Percentiles rank a stretch among this genome's conserved stretches.
These are phyloP conservation scores for Luehdorfia chinensis DNA, from an alignment of 1,140 invertebrate species.

Conservation along the genomic window DNA sequence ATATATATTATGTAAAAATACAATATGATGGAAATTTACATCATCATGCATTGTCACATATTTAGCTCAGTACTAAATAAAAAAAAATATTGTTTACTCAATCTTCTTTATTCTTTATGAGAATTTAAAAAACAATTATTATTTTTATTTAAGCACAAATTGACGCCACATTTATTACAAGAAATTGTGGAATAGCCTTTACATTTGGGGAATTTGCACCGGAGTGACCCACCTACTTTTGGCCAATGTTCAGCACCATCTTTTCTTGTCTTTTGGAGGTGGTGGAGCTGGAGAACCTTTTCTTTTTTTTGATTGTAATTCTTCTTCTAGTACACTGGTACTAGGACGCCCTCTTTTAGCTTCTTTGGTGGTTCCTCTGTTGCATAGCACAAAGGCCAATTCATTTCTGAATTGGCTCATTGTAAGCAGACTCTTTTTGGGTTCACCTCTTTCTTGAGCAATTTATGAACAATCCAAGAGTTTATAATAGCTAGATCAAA, in stretches of 20 bases:
- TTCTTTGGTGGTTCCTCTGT: constrained; percentile 31
- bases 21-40: no score
- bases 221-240: constrained; percentile 32
- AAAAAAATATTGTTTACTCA: no score
- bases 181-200: no score
- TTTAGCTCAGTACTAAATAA: no score
- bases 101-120: not conserved
- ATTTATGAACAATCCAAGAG: not conserved
- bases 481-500: not conserved
- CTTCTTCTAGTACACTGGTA: constrained; percentile 30
- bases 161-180: constrained; percentile 35
- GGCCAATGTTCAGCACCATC: constrained; percentile 45
- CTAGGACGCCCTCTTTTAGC: constrained; percentile 50
- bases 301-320: constrained; percentile 34
- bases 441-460: constrained; percentile 18
- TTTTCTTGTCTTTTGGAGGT: constrained; percentile 31
- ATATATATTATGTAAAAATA: constrained; percentile 18
- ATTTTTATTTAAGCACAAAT: constrained; percentile 36
- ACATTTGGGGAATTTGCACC: constrained; percentile 37
- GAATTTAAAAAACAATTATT: constrained; percentile 30
- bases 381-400: constrained; percentile 45
- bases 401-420: constrained; percentile 48
- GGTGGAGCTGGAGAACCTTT: constrained; percentile 20
- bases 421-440: constrained; percentile 35
- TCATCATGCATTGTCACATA: constrained; percentile 22